Evolutionary conservation across 1,140 invertebrate species (phyloP).

Genomic region (Drosophila trapezifrons): DNA sequence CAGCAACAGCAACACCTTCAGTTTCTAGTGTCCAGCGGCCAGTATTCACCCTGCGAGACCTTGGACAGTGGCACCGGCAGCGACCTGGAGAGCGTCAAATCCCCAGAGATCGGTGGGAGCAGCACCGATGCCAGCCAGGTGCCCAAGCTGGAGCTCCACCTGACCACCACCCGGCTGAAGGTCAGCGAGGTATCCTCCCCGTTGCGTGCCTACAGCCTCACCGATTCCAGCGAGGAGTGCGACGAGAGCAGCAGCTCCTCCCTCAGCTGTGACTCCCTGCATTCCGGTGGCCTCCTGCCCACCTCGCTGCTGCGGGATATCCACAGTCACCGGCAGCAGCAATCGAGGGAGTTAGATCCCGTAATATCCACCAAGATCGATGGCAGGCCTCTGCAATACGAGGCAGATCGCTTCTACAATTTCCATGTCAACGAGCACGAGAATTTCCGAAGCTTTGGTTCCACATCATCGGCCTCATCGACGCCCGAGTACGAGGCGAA

Average conservation of each 20-base stretch:
- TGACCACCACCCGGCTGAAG: conserved; percentile 83
- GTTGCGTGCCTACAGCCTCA: conserved; percentile 84
- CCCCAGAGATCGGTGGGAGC: conserved; percentile 15
- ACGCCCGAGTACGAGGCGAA: conserved; percentile 37
- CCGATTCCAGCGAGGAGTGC: conserved; percentile 82
- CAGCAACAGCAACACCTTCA: conserved; percentile 84
- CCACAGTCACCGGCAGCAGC: conserved; percentile 29
- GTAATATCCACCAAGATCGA: conserved; percentile 55
- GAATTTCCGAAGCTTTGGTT: conserved; percentile 86
- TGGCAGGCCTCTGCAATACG: conserved; percentile 85
- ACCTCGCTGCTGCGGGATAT: conserved; percentile 73
- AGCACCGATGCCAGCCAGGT: conserved; percentile 18
- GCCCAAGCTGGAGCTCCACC: conserved; percentile 84
- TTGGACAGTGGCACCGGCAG: conserved; percentile 93
- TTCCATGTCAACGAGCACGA: conserved; percentile 91
- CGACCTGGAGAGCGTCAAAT: conserved; percentile 87
- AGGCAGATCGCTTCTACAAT: conserved; percentile 91
- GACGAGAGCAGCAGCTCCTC: conserved; percentile 76
- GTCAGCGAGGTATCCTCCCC: conserved; percentile 87
- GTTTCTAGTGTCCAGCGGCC: conserved; percentile 89
- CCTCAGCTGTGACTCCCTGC: conserved; percentile 80
- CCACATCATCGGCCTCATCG: conserved; percentile 62
- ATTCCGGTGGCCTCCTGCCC: conserved; percentile 65
- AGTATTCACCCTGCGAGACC: conserved; percentile 91
- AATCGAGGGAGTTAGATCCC: neutral